Evolutionary conservation across 2,888 invertebrate genomes (phyloP), one percentile per base, ranked within the genome.

Genomic region (Junonia oenone): DNA sequence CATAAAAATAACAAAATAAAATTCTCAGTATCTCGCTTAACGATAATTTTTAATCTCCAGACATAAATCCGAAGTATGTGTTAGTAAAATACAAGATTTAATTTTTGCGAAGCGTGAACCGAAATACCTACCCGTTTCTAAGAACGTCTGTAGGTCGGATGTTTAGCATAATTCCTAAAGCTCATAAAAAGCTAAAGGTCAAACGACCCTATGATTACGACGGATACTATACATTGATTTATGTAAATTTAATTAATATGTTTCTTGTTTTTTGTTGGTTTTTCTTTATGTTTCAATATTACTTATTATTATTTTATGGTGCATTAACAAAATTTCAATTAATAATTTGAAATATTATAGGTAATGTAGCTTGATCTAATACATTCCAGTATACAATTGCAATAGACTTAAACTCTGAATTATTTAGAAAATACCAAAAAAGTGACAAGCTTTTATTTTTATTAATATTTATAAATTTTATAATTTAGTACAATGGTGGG

Each of bases 111-210:
- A 56, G 47, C 48, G 27, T 45, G 58, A 59, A 56, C 51, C 57
- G 19, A 38, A 58, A 64, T 63, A 66, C 55, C 56, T 64, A 67
- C 58, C 63, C 59, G 60, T 31, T 73, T 73, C 73, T 63, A 17
- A 54, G 73, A 73, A 73, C 63, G 73, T 73, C 73, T 73, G 71
- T 71, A 72, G 72, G 73, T 72, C 71, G 64, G 67, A 71, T 68
- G 63, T 62, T 69, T 64, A 68, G 61, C 64, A 66, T 66, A 67
- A 65, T 67, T 66, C 65, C 58, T 58, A 61, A 64, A 63, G 65
- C 64, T 67, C 66, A 63, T 66, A 71, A 71, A 70, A 68, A 67
- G 51, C 33, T 55, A 67, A 64, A 71, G 71, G 69, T 67, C 69
- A 63, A n/a, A 38, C 51, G 63, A 63, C 66, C 66, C 66, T 62